These are phyloP conservation scores for Channallabes apus DNA, from an alignment of 2,797 vertebrate species.

Conservation along the genomic window DNA sequence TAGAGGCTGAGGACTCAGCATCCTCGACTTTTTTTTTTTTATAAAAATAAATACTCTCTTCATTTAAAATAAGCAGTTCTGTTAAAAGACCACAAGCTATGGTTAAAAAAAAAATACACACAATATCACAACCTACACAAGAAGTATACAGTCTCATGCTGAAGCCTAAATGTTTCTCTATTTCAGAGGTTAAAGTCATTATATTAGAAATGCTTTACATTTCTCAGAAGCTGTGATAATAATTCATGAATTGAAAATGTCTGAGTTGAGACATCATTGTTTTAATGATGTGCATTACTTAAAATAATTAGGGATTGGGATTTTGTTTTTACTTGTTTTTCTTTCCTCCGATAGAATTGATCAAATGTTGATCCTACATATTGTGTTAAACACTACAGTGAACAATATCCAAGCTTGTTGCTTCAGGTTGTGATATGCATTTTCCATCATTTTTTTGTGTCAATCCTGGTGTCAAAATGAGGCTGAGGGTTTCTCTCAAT, in stretches of 20 bases:
- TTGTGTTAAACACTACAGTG: too few relatives aligned
- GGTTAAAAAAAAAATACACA: not conserved
- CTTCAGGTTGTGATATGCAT: too few relatives aligned
- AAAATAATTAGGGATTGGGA: too few relatives aligned
- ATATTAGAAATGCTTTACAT: not conserved
- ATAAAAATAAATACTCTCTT: not conserved
- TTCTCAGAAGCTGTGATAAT: not conserved
- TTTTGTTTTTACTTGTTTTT: not conserved
- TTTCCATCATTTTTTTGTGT: too few relatives aligned
- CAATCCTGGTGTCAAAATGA: too few relatives aligned
- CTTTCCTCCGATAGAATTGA: too few relatives aligned
- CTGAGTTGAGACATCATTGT: not conserved
- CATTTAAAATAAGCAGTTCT: not conserved
- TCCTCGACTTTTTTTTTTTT: not conserved
- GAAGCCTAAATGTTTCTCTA: not conserved
- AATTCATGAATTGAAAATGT: not conserved
- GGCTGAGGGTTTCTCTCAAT: too few relatives aligned
- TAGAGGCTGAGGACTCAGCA: slow-evolving; percentile 19
- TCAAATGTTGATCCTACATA: too few relatives aligned
- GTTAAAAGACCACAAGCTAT: too few relatives aligned
- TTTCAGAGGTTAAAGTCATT: not conserved
- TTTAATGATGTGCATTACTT: not conserved
- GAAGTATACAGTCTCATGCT: not conserved
- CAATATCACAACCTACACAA: not conserved
- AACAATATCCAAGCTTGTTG: too few relatives aligned